A percentile compares a stretch with the other conserved stretches of the same genome.
phyloP scores from a whole-genome alignment of 2,797 vertebrate genomes.

The Loris lydekkerianus region DNA sequence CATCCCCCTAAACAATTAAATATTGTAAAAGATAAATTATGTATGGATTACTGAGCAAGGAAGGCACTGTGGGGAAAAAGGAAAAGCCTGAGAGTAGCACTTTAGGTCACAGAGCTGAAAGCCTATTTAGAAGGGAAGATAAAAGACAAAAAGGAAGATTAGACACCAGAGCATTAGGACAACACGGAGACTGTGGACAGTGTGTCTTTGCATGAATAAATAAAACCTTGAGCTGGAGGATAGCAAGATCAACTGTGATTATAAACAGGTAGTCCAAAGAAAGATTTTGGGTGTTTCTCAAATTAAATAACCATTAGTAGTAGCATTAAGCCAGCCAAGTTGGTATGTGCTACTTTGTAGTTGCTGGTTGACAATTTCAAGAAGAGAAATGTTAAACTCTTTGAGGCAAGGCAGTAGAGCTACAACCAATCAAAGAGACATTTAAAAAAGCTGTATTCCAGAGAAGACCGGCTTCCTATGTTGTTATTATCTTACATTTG shows the following conservation, averaged over 20 bases:
- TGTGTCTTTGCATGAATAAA: neutral
- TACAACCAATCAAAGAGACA: neutral
- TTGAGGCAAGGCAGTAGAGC: neutral
- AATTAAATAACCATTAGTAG: neutral
- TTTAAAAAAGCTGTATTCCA: neutral
- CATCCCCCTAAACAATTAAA: neutral
- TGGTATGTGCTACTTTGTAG: neutral
- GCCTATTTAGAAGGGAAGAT: neutral
- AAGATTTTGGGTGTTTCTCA: slow-evolving; percentile 46
- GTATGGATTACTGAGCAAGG: neutral
- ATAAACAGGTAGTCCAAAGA: slow-evolving; percentile 20
- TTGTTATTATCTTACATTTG: slow-evolving; percentile 54
- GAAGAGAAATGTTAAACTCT: slow-evolving; percentile 1
- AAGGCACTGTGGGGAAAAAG: neutral
- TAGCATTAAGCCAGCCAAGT: neutral
- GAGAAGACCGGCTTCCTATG: neutral
- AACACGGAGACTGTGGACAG: neutral
- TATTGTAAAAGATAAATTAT: slow-evolving; percentile 33
- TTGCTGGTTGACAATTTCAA: neutral
- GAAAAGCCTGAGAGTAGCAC: neutral
- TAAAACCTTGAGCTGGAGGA: slow-evolving; percentile 14
- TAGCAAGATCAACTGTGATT: slow-evolving; percentile 28
- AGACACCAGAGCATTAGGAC: neutral
- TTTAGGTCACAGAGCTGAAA: neutral
- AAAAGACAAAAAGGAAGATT: neutral